Evolutionary conservation across 64 coral and sea anemone species (phyloP).

Genomic region (Acropora tenuis): DNA sequence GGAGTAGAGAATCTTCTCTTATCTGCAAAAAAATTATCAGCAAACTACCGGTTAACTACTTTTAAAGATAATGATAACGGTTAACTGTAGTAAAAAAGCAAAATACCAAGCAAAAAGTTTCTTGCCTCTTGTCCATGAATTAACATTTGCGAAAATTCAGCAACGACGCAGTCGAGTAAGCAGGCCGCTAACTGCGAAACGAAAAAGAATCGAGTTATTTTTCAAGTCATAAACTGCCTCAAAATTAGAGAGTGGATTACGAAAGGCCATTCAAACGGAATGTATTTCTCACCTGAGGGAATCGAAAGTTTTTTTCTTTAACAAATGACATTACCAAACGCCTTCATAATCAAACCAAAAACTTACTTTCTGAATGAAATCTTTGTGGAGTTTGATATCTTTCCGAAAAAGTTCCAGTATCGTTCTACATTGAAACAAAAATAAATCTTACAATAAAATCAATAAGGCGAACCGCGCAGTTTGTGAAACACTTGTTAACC

Average conservation of each 20-base stretch:
- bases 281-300: too few relatives aligned
- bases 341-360: background rate
- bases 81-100: background rate
- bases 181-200: background rate
- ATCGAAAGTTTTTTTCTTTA: too few relatives aligned
- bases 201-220: background rate
- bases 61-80: background rate
- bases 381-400: background rate
- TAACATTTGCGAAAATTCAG: slow-evolving; percentile 18
- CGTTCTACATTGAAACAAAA: background rate
- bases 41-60: background rate
- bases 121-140: slow-evolving; percentile 17
- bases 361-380: background rate
- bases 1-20: background rate
- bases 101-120: background rate
- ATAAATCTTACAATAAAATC: background rate
- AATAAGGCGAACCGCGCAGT: too few relatives aligned
- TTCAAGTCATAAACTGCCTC: too few relatives aligned
- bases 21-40: slow-evolving; percentile 14
- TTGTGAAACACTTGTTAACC: too few relatives aligned
- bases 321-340: background rate
- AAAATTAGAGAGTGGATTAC: too few relatives aligned
- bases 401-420: background rate
- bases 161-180: slow-evolving; percentile 33
- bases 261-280: too few relatives aligned